Evolutionary conservation across 2,113 vertebrate genomes (phyloP).

Genomic region (Cyprinodon brontotheroides): DNA sequence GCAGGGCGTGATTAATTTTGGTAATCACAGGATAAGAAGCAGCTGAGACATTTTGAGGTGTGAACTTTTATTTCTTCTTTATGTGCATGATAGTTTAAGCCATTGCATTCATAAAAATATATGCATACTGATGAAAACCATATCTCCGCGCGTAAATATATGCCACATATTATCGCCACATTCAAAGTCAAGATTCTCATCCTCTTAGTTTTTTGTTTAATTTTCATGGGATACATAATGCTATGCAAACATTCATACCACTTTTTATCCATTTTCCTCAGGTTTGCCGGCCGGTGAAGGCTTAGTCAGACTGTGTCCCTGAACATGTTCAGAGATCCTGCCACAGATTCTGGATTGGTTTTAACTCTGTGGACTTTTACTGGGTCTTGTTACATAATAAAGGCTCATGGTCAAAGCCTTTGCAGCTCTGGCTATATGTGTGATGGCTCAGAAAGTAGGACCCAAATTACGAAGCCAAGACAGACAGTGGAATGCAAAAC

Average conservation of each 20-base stretch:
- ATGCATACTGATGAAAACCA: constrained; percentile 11
- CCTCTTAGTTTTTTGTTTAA: background rate
- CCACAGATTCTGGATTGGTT: background rate
- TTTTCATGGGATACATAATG: background rate
- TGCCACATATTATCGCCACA: background rate
- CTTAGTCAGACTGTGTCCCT: background rate
- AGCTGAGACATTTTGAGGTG: constrained; percentile 26
- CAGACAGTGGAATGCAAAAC: too few relatives aligned
- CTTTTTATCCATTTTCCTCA: background rate
- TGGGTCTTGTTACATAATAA: background rate
- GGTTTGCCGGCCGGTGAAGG: background rate
- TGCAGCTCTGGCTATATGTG: background rate
- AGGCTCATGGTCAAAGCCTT: too few relatives aligned
- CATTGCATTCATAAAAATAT: constrained; percentile 63
- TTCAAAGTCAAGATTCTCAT: background rate
- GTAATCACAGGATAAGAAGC: background rate
- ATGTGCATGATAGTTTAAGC: constrained; percentile 9
- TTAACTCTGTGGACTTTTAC: background rate
- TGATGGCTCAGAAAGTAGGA: background rate
- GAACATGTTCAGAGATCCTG: background rate
- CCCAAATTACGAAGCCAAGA: too few relatives aligned
- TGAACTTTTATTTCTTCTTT: constrained; percentile 7
- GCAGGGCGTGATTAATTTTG: background rate
- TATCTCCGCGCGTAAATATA: too few relatives aligned
- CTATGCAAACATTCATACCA: background rate